Percentiles rank a stretch among this genome's conserved stretches.
phyloP scores from a whole-genome alignment of 2,113 vertebrate species.

The Morphnarchus princeps region DNA sequence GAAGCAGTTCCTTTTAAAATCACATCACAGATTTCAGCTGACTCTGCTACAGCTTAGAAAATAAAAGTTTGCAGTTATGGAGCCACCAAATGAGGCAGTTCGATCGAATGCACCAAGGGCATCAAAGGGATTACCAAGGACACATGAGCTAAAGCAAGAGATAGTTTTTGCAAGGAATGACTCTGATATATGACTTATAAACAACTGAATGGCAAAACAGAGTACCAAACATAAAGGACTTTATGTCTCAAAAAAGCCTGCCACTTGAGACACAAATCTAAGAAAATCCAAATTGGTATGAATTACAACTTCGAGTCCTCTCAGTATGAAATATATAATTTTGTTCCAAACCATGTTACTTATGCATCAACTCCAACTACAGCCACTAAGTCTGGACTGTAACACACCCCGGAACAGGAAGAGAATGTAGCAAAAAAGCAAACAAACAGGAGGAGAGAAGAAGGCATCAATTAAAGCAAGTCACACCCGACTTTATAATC shows the following conservation, averaged over 20 bases:
- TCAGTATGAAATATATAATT: background rate
- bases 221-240: background rate
- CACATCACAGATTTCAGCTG: conserved; percentile 27
- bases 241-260: background rate
- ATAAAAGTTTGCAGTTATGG: conserved; percentile 27
- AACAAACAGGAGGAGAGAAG: background rate
- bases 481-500: background rate
- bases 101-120: conserved; percentile 8
- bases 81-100: conserved; percentile 7
- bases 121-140: background rate
- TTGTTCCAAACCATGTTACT: background rate
- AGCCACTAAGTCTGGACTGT: background rate
- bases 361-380: background rate
- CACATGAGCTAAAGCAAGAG: background rate
- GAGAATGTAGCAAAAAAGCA: background rate
- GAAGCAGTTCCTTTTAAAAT: background rate
- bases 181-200: background rate
- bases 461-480: background rate
- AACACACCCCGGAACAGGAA: background rate
- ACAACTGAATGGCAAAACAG: background rate
- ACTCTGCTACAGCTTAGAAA: conserved; percentile 24
- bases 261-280: background rate
- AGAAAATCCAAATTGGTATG: background rate
- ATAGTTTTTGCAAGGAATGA: background rate
- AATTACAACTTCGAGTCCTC: background rate